These are phyloP conservation scores for Olivierus martensii DNA, from an alignment of 1,140 invertebrate genomes.

Conservation along the genomic window DNA sequence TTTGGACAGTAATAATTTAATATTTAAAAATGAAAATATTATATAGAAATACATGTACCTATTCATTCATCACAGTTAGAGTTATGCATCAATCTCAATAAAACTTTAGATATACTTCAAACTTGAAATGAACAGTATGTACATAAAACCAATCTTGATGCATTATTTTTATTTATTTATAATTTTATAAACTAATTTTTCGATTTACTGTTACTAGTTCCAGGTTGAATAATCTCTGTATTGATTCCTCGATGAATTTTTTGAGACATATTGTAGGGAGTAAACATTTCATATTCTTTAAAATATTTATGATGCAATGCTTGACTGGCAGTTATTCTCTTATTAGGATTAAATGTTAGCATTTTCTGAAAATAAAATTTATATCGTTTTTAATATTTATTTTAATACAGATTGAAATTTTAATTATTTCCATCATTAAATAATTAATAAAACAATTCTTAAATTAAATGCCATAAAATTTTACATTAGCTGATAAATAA, in stretches of 20 bases:
- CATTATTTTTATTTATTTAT: no score
- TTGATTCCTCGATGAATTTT: background rate
- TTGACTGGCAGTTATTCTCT: slow-evolving; percentile 73
- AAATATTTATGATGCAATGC: slow-evolving; percentile 82
- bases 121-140: background rate
- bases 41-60: background rate
- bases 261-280: background rate
- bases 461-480: no score
- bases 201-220: background rate
- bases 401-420: no score
- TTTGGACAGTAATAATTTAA: no score
- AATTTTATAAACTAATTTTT: background rate
- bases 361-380: slow-evolving; percentile 47
- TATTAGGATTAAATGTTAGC: slow-evolving; percentile 77
- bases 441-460: no score
- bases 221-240: background rate
- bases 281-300: slow-evolving; percentile 41
- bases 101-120: background rate
- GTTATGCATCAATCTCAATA: background rate
- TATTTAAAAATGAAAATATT: no score
- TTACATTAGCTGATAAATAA: no score
- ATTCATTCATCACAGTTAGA: background rate
- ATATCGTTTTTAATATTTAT: no score
- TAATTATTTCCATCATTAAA: no score
- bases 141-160: no score